A percentile compares a stretch with the other conserved stretches of the same genome.
These are phyloP conservation scores for Parnassius orleans DNA, from an alignment of 2,888 invertebrate species.

Conservation along the genomic window DNA sequence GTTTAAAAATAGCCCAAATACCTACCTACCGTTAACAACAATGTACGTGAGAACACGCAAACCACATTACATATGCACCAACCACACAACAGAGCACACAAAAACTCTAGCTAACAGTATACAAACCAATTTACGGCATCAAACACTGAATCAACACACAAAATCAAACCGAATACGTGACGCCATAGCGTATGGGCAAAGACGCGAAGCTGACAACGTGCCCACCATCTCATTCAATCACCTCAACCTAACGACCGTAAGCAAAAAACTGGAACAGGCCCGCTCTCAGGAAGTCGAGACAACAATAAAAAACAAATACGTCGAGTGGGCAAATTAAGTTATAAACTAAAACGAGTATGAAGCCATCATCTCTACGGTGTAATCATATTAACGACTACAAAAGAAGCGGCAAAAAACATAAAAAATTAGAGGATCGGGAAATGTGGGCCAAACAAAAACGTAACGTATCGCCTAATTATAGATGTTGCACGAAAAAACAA, in stretches of 20 bases:
- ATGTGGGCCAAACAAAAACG: conserved; percentile 81
- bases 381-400: conserved; percentile 82
- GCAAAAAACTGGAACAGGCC: conserved; percentile 60
- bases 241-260: conserved; percentile 70
- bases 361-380: conserved; percentile 80
- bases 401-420: conserved; percentile 77
- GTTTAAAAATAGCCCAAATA: conserved; percentile 33
- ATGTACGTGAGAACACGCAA: conserved; percentile 28
- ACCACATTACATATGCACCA: conserved; percentile 19
- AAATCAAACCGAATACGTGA: conserved; percentile 57
- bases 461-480: conserved; percentile 80
- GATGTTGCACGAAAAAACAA: conserved; percentile 78
- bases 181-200: conserved; percentile 34
- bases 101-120: conserved; percentile 49
- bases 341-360: conserved; percentile 81
- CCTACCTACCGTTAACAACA: conserved; percentile 20
- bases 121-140: conserved; percentile 53
- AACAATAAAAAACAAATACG: conserved; percentile 79
- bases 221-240: conserved; percentile 77
- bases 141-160: conserved; percentile 54
- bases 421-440: conserved; percentile 81
- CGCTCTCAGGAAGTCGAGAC: conserved; percentile 77
- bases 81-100: conserved; percentile 29
- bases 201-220: conserved; percentile 57
- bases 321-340: conserved; percentile 77